Conservation (phyloP, 2,888 invertebrate species). For the Sussaba pulchella region DNA sequence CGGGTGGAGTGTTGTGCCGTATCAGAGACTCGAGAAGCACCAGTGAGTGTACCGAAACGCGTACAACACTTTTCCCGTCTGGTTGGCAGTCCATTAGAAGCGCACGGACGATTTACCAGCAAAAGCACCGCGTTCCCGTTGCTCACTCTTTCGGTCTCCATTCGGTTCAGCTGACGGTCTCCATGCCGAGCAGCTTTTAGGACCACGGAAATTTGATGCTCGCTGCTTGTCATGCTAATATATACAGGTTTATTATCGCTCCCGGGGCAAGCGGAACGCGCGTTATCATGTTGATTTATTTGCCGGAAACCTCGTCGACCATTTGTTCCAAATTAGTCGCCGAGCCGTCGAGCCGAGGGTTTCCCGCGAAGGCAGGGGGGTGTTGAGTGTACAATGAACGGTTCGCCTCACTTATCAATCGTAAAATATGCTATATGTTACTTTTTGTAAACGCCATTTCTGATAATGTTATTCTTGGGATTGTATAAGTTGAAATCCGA, state of each 20-base stretch:
- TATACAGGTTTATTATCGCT: constrained; percentile 74
- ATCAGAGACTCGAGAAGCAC: constrained; percentile 4
- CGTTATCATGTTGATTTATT: constrained; percentile 56
- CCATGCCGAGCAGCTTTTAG: constrained; percentile 77
- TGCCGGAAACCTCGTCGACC: constrained; percentile 8
- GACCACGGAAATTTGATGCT: constrained; percentile 81
- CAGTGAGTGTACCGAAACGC: constrained; percentile 10
- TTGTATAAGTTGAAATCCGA: too few relatives aligned
- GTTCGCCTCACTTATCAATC: not conserved
- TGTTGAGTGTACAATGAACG: not conserved
- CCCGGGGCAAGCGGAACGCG: constrained; percentile 35
- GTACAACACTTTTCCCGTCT: constrained; percentile 76
- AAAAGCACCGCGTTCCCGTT: constrained; percentile 49
- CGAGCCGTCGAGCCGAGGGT: constrained; percentile 15
- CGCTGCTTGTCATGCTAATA: constrained; percentile 83
- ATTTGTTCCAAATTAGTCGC: constrained; percentile 36
- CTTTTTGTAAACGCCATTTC: too few relatives aligned
- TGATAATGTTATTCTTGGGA: too few relatives aligned
- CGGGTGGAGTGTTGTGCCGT: not conserved
- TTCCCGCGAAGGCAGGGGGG: not conserved
- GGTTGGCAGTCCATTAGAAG: constrained; percentile 80
- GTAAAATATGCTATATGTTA: not conserved
- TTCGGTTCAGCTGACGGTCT: constrained; percentile 60
- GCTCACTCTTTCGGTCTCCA: constrained; percentile 39
- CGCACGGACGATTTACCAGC: constrained; percentile 82